Percentiles rank a stretch among this genome's conserved stretches.
Conservation (phyloP, 2,113 vertebrate species). For the Hiodon alosoides region DNA sequence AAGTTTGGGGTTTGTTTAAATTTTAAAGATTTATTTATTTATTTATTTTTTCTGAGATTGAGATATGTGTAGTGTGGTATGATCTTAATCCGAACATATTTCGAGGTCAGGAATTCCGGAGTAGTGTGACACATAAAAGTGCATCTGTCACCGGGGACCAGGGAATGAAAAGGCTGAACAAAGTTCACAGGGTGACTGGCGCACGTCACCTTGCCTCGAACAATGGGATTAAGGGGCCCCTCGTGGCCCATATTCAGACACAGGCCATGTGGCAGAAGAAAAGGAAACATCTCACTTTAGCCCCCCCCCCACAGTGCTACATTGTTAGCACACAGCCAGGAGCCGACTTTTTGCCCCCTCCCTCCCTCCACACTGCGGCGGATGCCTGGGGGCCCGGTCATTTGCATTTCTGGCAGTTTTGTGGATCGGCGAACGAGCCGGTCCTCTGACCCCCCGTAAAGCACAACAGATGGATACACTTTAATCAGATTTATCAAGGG, state of each 20-base stretch:
- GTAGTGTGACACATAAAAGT: conserved; percentile 69
- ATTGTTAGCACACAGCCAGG: conserved; percentile 81
- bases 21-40: neutral
- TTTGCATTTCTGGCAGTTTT: conserved; percentile 68
- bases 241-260: conserved; percentile 71
- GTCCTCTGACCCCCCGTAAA: conserved; percentile 61
- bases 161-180: conserved; percentile 62
- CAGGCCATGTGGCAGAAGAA: conserved; percentile 78
- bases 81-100: conserved; percentile 58
- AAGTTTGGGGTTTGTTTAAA: neutral
- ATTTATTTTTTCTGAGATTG: neutral
- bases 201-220: conserved; percentile 60
- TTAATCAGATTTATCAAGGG: conserved; percentile 73
- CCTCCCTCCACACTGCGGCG: conserved; percentile 49
- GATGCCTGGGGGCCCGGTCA: conserved; percentile 67
- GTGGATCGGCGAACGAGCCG: conserved; percentile 60
- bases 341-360: conserved; percentile 74
- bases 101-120: conserved; percentile 35
- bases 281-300: conserved; percentile 57
- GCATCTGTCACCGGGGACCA: conserved; percentile 64
- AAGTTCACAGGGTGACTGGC: conserved; percentile 63
- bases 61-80: neutral
- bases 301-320: conserved; percentile 59
- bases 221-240: conserved; percentile 76
- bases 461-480: conserved; percentile 73